Conservation (phyloP, 2,113 vertebrate species). For the Papio anubis region DNA sequence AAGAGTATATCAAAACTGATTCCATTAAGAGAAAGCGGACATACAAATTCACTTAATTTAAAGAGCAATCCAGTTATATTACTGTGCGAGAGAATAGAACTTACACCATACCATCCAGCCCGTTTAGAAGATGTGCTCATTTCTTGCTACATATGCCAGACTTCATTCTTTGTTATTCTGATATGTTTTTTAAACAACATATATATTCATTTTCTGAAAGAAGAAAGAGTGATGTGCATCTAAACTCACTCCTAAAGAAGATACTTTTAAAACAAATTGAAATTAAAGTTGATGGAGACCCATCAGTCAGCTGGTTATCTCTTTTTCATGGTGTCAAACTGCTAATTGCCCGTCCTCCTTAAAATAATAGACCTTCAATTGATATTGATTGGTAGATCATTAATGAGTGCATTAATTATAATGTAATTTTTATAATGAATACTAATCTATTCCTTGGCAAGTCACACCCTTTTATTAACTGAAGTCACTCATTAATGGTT, state of each 20-base stretch:
- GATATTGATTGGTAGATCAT: conserved; percentile 75
- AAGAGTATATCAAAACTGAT: conserved; percentile 89
- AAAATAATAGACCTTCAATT: conserved; percentile 80
- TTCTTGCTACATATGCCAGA: conserved; percentile 60
- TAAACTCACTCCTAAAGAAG: conserved; percentile 74
- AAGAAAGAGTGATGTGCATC: conserved; percentile 69
- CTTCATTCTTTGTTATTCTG: conserved; percentile 68
- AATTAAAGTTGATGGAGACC: conserved; percentile 81
- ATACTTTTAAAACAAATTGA: conserved; percentile 82
- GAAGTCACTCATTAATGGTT: conserved; percentile 10
- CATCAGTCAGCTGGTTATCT: conserved; percentile 79
- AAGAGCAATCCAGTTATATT: conserved; percentile 83
- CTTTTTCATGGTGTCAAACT: conserved; percentile 81
- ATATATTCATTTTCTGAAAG: conserved; percentile 68
- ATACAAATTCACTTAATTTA: conserved; percentile 87
- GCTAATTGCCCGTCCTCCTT: conserved; percentile 79
- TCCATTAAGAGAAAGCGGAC: conserved; percentile 84
- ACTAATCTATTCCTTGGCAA: conserved; percentile 68
- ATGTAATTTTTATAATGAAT: conserved; percentile 67
- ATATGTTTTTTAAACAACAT: conserved; percentile 69
- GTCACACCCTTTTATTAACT: conserved; percentile 71
- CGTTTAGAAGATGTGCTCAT: conserved; percentile 62
- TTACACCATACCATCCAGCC: conserved; percentile 17
- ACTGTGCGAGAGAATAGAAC: conserved; percentile 66
- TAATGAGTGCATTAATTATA: conserved; percentile 69